These are phyloP conservation scores for Tadarida brasiliensis DNA, from an alignment of 2,797 vertebrate species.

Conservation along the genomic window DNA sequence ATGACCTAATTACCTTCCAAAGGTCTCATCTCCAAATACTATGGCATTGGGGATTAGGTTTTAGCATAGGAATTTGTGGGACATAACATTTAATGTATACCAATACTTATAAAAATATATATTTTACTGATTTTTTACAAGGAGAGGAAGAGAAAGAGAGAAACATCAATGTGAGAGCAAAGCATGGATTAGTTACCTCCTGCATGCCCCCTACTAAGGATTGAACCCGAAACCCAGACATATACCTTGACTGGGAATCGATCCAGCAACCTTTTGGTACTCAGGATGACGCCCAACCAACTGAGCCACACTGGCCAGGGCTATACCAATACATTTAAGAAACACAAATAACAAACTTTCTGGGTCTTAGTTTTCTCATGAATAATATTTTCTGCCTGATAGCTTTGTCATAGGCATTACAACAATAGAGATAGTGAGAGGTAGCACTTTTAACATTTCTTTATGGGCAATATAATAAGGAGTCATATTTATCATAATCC, in stretches of 20 bases:
- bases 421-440: neutral
- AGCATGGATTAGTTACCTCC: too few relatives aligned
- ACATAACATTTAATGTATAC: neutral
- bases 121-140: too few relatives aligned
- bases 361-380: neutral
- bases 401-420: neutral
- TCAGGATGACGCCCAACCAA: too few relatives aligned
- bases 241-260: too few relatives aligned
- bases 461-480: neutral
- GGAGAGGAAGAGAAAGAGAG: too few relatives aligned
- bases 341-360: neutral
- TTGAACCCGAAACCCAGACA: too few relatives aligned
- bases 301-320: too few relatives aligned
- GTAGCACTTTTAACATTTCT: neutral
- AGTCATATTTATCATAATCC: neutral
- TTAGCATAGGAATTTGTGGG: neutral
- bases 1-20: neutral
- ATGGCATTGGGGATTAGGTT: neutral
- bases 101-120: neutral
- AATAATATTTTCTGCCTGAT: neutral
- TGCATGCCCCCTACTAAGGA: too few relatives aligned
- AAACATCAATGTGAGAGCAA: too few relatives aligned
- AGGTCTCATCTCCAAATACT: neutral
- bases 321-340: neutral
- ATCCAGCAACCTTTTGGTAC: too few relatives aligned